A percentile compares a stretch with the other conserved stretches of the same genome.
Conservation (phyloP, 2,113 vertebrate genomes). For the Nothoprocta pentlandii region DNA sequence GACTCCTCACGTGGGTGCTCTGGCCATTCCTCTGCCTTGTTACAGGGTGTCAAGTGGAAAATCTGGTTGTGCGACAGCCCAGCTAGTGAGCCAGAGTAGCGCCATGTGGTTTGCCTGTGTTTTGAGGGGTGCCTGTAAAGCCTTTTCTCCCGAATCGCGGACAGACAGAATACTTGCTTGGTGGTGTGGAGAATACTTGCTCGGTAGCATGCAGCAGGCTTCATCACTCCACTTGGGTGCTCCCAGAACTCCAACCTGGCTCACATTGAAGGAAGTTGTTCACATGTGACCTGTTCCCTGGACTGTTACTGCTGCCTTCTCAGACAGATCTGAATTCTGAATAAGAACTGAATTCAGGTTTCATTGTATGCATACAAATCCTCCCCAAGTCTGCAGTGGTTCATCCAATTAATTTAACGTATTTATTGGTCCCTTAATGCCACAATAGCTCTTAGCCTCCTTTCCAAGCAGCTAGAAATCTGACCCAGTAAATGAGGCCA, state of each 20-base stretch:
- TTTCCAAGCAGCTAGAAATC: background rate
- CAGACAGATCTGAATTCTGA: background rate
- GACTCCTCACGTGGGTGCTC: background rate
- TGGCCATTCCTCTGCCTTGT: background rate
- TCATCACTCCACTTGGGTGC: background rate
- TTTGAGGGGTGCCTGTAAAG: background rate
- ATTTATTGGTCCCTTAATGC: background rate
- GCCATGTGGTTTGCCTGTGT: background rate
- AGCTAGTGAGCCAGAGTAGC: background rate
- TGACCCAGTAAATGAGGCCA: background rate
- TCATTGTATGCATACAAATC: background rate
- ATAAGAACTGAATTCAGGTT: background rate
- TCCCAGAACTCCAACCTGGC: background rate
- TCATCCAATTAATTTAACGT: background rate
- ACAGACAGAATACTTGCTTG: background rate
- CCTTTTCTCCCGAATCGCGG: accelerated
- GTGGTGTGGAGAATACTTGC: too few relatives aligned
- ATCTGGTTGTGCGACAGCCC: background rate
- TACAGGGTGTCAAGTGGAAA: background rate
- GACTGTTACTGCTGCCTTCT: background rate
- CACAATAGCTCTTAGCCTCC: background rate
- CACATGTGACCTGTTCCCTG: too few relatives aligned
- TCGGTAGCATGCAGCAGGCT: background rate
- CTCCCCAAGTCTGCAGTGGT: background rate
- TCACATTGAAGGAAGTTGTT: accelerated